These are phyloP conservation scores for Cydia fagiglandana DNA, from an alignment of 1,140 invertebrate species.

Conservation along the genomic window DNA sequence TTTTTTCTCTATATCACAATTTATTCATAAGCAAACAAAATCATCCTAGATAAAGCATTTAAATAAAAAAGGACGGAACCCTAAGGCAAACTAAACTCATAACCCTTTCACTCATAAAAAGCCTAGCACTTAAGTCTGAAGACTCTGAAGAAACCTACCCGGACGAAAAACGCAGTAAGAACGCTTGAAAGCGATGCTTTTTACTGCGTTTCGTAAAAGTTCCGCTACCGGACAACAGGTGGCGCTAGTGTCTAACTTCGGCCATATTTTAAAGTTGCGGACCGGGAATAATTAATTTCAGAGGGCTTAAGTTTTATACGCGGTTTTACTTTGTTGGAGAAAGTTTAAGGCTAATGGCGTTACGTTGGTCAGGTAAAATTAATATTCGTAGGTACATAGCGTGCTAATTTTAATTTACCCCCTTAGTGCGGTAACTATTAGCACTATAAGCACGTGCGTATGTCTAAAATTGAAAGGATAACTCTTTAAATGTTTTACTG, in stretches of 20 bases:
- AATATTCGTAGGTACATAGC: not conserved
- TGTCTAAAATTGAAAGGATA: no score
- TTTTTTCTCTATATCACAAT: no score
- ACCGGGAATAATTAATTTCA: constrained; percentile 8
- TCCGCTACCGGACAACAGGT: constrained; percentile 5
- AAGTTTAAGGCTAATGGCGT: not conserved
- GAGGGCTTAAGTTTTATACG: constrained; percentile 9
- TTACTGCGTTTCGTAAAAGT: constrained; percentile 1
- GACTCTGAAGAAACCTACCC: not conserved
- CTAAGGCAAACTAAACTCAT: not conserved
- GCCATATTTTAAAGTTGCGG: constrained; percentile 7
- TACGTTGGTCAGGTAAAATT: not conserved
- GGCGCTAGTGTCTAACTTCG: constrained; percentile 1
- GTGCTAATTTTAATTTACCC: no score
- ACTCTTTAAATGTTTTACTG: no score
- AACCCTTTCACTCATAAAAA: constrained; percentile 8
- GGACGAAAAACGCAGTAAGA: not conserved
- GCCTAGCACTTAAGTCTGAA: constrained; percentile 8
- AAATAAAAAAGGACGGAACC: not conserved
- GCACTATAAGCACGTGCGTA: no score
- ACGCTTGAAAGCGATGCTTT: not conserved
- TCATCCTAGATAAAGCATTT: no score
- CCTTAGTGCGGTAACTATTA: no score
- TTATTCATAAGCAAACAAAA: no score
- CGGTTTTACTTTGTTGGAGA: not conserved